These are phyloP conservation scores for Zonotrichia leucophrys DNA, from an alignment of 2,113 vertebrate species.

Conservation along the genomic window DNA sequence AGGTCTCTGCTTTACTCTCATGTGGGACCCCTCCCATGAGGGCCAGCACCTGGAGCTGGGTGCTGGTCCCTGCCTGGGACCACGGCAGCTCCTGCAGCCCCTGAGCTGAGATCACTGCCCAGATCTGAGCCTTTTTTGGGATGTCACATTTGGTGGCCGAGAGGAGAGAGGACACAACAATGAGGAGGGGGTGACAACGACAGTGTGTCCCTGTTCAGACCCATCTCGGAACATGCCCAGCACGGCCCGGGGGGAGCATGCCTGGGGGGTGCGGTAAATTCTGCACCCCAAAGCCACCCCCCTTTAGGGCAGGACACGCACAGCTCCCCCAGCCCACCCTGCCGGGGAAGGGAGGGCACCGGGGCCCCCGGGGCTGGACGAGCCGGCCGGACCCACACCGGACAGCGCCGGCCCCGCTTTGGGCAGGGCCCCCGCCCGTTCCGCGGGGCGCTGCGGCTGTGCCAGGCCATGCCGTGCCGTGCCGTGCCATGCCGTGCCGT, in stretches of 20 bases:
- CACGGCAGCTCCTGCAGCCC: background rate
- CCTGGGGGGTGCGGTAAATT: background rate
- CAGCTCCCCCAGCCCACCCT: background rate
- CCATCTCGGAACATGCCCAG: background rate
- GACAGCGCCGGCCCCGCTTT: background rate
- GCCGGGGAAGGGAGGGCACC: background rate
- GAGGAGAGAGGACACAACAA: background rate
- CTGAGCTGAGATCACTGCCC: too few relatives aligned
- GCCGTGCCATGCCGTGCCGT: too few relatives aligned
- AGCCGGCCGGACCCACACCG: background rate
- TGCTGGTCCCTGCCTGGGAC: background rate
- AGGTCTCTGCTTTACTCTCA: background rate
- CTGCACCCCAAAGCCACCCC: background rate
- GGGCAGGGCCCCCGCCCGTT: background rate
- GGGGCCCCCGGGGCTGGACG: background rate
- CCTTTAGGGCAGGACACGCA: background rate
- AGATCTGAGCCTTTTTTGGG: background rate
- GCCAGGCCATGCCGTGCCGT: background rate
- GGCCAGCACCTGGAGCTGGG: fast-evolving
- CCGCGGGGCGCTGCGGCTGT: background rate
- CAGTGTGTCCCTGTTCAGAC: background rate
- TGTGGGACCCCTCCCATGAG: fast-evolving
- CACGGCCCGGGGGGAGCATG: fast-evolving
- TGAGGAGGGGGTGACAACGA: fast-evolving
- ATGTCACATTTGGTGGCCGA: background rate